Evolutionary conservation across 2,113 vertebrate genomes (phyloP).

Genomic region (Steatornis caripensis): DNA sequence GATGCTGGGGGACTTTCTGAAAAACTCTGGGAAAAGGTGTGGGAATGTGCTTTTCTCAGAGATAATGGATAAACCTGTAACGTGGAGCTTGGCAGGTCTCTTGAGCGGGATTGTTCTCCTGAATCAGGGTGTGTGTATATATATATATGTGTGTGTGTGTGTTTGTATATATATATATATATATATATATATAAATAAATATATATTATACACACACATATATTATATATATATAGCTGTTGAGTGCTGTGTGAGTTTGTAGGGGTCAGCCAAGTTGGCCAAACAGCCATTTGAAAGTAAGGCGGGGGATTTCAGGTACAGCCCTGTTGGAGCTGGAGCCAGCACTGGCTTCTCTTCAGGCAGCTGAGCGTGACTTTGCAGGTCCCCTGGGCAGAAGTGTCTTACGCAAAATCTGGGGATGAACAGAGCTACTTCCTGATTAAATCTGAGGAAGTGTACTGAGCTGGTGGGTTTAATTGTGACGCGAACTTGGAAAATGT

Average conservation of each 20-base stretch:
- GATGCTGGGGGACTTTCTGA: background rate
- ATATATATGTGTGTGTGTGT: background rate
- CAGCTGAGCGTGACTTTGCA: background rate
- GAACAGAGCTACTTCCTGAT: conserved; percentile 29
- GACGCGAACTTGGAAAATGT: background rate
- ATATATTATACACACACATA: background rate
- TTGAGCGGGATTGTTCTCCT: background rate
- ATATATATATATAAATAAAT: too few relatives aligned
- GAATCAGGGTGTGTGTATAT: background rate
- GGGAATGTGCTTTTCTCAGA: background rate
- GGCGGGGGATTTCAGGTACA: background rate
- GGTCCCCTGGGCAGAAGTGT: background rate
- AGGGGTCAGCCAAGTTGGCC: background rate
- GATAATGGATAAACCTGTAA: background rate
- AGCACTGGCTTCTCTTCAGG: background rate
- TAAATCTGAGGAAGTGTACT: conserved; percentile 28
- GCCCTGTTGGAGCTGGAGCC: background rate
- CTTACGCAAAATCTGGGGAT: conserved; percentile 18
- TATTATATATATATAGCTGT: fast-evolving
- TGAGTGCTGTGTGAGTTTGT: background rate
- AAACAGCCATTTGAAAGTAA: background rate
- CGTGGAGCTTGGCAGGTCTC: background rate
- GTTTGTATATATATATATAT: background rate
- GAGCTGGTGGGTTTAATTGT: background rate
- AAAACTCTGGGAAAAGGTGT: background rate